Evolutionary conservation across 2,113 vertebrate species (phyloP), one percentile per base, ranked within the genome.

Genomic region (Edolisoma coerulescens): DNA sequence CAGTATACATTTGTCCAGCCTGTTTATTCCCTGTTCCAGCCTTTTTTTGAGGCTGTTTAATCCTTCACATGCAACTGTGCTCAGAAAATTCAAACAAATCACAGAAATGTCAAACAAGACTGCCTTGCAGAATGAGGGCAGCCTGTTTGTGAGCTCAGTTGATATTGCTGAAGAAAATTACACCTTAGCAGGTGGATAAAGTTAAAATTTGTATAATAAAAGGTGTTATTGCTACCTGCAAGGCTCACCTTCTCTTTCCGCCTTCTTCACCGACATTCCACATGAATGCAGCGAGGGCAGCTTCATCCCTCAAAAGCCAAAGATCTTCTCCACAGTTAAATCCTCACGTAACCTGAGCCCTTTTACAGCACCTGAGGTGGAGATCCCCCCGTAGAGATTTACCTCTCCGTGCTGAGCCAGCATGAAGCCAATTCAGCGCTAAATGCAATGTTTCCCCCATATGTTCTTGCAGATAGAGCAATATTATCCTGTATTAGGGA

Each of bases 401-500:
- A 13, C 91, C 41, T 96, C 79, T 89, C 73, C 47, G 3, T 19
- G 71, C 76, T n/a, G 84, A 91, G 49, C 92, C 80, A 91, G 89
- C 93, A 50, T 60, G 87, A 93, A 88, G 75, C 67, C 81, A 96
- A 95, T 94, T 93, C 78, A 74, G 74, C 7, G 3, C 82, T 96
- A 96, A 95, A 61, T 89, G 93, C 87, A 68, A 82, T 53, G 90
- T 91, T 95, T 95, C 22, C 83, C 35, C 68, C 22, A 26, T 44
- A 80, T 64, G 26, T 91, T 84, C 88, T 57, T 89, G 87, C 92
- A 95, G 95, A 93, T 95, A 94, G 93, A 94, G 88, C 83, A 91
- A 94, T 87, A 97, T 97, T 97, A 97, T 95, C 96, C 96, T 93
- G 93, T 97, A 96, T 96, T 97, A 97, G 53, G 81, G 92, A 97